Evolutionary conservation across 2,797 vertebrate genomes (phyloP).

Genomic region (Coreius guichenoti): DNA sequence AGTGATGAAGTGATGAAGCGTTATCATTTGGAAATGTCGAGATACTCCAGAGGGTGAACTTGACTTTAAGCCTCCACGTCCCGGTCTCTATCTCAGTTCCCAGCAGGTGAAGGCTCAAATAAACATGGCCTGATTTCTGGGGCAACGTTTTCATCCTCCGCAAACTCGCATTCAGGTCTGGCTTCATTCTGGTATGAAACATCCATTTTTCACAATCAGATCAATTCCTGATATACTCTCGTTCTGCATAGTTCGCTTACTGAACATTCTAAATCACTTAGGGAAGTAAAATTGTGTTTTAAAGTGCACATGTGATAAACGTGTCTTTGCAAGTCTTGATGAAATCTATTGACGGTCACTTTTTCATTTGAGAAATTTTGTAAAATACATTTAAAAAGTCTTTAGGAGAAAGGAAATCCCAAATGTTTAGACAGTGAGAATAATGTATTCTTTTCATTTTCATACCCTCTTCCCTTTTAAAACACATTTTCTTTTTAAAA

Average conservation of each 20-base stretch:
- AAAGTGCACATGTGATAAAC: neutral
- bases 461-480: neutral
- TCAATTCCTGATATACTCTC: neutral
- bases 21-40: neutral
- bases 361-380: neutral
- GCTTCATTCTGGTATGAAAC: neutral
- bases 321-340: neutral
- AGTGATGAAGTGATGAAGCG: neutral
- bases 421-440: neutral
- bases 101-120: slow-evolving; percentile 12
- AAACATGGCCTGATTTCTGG: neutral
- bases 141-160: neutral
- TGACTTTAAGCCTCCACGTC: neutral
- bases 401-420: neutral
- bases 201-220: neutral
- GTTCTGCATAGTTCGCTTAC: neutral
- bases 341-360: neutral
- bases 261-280: neutral
- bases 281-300: neutral
- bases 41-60: neutral
- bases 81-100: neutral
- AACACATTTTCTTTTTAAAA: neutral
- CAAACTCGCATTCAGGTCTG: neutral
- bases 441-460: neutral
- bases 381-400: neutral